A percentile compares a stretch with the other conserved stretches of the same genome.
phyloP scores from a whole-genome alignment of 2,113 vertebrate species.

The Machaerirhynchus nigripectus region DNA sequence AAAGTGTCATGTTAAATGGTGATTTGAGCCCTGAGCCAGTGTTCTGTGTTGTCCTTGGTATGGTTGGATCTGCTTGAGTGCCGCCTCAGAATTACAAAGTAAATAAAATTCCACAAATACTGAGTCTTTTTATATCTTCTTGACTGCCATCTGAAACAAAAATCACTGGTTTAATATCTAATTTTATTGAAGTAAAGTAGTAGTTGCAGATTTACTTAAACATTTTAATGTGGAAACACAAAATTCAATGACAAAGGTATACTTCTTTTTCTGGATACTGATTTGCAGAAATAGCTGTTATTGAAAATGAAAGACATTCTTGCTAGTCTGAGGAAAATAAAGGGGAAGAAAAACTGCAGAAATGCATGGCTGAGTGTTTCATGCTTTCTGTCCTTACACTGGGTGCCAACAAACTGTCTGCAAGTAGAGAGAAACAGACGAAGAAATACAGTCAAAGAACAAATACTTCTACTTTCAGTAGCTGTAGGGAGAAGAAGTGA shows the following conservation, averaged over 20 bases:
- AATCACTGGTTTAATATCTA: background rate
- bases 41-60: background rate
- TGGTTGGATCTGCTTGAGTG: background rate
- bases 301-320: constrained; percentile 10
- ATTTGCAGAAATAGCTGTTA: constrained; percentile 9
- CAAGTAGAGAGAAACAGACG: background rate
- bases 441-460: background rate
- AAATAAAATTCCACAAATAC: background rate
- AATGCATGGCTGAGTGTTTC: background rate
- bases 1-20: background rate
- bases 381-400: background rate
- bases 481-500: background rate
- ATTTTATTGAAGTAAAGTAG: background rate
- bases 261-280: background rate
- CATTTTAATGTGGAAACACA: background rate
- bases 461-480: background rate
- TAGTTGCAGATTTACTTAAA: background rate
- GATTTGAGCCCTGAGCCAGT: background rate
- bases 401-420: background rate
- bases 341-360: constrained; percentile 28
- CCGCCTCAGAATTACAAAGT: background rate
- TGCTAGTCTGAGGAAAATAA: constrained; percentile 43
- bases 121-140: background rate
- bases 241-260: background rate
- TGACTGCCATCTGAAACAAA: background rate